A percentile compares a stretch with the other conserved stretches of the same genome.
Evolutionary conservation across 2,888 invertebrate genomes (phyloP).

Genomic region (Drosophila prolongata): DNA sequence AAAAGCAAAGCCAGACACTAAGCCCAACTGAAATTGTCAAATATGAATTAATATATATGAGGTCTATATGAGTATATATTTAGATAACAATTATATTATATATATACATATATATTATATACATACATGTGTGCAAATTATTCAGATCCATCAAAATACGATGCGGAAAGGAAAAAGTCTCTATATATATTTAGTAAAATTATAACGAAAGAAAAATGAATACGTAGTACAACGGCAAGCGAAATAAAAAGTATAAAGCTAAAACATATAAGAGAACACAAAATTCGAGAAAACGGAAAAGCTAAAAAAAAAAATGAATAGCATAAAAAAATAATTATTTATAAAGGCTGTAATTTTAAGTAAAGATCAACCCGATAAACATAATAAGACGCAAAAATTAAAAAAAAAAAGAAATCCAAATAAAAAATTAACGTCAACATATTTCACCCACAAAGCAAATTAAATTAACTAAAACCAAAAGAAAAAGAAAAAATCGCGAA

Average conservation of each 20-base stretch:
- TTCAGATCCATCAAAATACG: conserved; percentile 68
- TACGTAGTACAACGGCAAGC: conserved; percentile 82
- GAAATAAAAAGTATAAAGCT: conserved; percentile 76
- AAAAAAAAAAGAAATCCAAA: conserved; percentile 38
- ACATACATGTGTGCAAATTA: conserved; percentile 77
- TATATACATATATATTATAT: conserved; percentile 62
- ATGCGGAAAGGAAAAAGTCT: conserved; percentile 52
- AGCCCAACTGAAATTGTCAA: conserved; percentile 80
- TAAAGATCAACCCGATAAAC: conserved; percentile 57
- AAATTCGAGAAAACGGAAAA: conserved; percentile 51
- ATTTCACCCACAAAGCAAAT: conserved; percentile 77
- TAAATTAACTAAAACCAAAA: conserved; percentile 68
- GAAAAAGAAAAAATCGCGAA: conserved; percentile 20
- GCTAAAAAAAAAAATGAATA: conserved; percentile 41
- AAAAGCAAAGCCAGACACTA: conserved; percentile 71
- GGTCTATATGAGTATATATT: conserved; percentile 76
- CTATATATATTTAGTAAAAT: conserved; percentile 72
- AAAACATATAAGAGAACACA: conserved; percentile 37
- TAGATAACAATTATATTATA: conserved; percentile 78
- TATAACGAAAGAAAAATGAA: conserved; percentile 68
- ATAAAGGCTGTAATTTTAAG: conserved; percentile 85
- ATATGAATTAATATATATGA: conserved; percentile 61
- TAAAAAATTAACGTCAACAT: conserved; percentile 60
- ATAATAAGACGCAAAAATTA: conserved; percentile 28
- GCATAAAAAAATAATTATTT: conserved; percentile 78